phyloP scores from a whole-genome alignment of 2,888 invertebrate genomes.

The Tenthredo scrophulariae region DNA sequence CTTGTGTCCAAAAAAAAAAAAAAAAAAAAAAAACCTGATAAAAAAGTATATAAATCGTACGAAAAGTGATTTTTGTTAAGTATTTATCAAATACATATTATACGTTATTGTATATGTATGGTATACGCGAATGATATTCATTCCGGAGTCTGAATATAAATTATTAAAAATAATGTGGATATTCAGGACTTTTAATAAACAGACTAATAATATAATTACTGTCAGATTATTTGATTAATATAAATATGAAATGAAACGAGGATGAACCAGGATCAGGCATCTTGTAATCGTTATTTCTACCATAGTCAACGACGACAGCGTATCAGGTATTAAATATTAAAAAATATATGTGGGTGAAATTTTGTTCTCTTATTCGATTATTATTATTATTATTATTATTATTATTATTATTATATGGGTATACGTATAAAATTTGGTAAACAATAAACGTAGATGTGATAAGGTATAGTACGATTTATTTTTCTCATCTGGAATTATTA shows the following conservation, averaged over 20 bases:
- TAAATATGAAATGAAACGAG: conserved; percentile 55
- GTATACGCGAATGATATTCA: neutral
- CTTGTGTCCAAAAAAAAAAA: neutral
- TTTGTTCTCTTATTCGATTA: neutral
- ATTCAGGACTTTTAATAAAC: neutral
- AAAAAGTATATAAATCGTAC: neutral
- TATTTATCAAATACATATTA: neutral
- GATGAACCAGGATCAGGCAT: conserved; percentile 73
- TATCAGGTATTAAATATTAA: conserved; percentile 67
- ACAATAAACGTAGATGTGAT: no score
- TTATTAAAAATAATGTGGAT: neutral
- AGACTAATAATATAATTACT: neutral
- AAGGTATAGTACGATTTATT: neutral
- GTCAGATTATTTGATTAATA: neutral
- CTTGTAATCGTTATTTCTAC: conserved; percentile 73
- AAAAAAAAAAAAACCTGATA: neutral
- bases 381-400: no score
- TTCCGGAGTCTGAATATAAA: neutral
- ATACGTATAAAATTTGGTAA: neutral
- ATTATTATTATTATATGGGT: neutral
- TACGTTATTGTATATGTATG: neutral
- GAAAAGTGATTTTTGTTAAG: neutral
- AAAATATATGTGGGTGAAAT: neutral
- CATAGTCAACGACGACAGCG: conserved; percentile 74
- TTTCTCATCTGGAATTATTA: neutral